Conservation (phyloP, 2,113 vertebrate genomes). For the Murina feae region DNA sequence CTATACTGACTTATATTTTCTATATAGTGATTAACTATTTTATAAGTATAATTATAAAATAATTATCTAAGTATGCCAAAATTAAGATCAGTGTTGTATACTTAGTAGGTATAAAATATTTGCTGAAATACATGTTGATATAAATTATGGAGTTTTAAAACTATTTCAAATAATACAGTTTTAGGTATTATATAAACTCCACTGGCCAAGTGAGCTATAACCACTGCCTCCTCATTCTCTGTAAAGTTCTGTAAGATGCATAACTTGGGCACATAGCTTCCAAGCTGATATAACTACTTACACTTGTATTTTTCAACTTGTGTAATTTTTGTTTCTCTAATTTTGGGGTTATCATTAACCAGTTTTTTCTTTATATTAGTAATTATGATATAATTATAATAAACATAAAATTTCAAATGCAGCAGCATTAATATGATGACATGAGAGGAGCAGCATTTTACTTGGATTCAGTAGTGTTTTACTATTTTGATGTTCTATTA, state of each 20-base stretch:
- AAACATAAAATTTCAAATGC: neutral
- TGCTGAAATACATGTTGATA: neutral
- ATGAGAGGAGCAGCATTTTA: neutral
- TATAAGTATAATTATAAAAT: neutral
- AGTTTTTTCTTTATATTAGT: slow-evolving; percentile 11
- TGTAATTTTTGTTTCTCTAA: neutral
- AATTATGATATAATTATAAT: neutral
- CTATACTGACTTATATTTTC: neutral
- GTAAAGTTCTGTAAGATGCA: neutral
- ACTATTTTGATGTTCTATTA: slow-evolving; percentile 17
- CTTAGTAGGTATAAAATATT: neutral
- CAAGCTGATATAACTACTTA: neutral
- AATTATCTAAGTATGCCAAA: too few relatives aligned
- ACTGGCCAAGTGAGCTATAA: neutral
- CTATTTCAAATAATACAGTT: neutral
- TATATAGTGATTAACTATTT: neutral
- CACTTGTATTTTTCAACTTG: neutral
- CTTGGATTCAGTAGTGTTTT: neutral
- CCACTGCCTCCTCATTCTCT: neutral
- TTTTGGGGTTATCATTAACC: neutral
- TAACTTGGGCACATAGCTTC: neutral
- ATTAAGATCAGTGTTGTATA: neutral
- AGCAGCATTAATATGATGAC: neutral
- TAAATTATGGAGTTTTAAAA: neutral
- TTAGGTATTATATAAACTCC: neutral